phyloP scores from a whole-genome alignment of 64 coral and sea anemone genomes.

The Pocillopora verrucosa region DNA sequence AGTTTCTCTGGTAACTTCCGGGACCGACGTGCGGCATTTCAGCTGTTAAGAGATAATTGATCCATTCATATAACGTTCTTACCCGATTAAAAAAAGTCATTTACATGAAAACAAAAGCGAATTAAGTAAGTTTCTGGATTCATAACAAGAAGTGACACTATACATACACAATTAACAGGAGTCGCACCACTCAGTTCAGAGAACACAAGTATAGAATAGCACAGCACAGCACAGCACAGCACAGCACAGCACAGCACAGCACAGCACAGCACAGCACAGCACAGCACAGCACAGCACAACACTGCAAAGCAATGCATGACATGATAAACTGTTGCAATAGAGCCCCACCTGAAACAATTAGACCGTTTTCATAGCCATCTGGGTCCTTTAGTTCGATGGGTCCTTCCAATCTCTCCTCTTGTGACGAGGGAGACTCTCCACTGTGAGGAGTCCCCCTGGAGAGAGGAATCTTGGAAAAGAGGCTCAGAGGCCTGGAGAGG shows the following conservation, averaged over 20 bases:
- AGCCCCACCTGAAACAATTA: conserved; percentile 48
- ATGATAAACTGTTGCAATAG: background rate
- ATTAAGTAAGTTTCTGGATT: too few relatives aligned
- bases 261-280: too few relatives aligned
- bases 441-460: conserved; percentile 45
- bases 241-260: too few relatives aligned
- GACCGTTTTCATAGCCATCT: conserved; percentile 33
- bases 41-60: conserved; percentile 16
- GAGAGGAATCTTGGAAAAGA: conserved; percentile 40
- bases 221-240: too few relatives aligned
- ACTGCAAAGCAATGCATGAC: background rate
- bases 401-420: conserved; percentile 30
- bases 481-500: conserved; percentile 38
- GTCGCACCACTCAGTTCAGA: too few relatives aligned
- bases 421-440: conserved; percentile 36
- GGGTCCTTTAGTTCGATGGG: conserved; percentile 28
- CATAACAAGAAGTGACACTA: too few relatives aligned
- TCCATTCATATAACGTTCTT: background rate
- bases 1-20: conserved; percentile 73
- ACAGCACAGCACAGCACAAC: too few relatives aligned
- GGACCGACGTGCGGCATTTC: conserved; percentile 64
- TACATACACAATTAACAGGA: too few relatives aligned
- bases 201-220: too few relatives aligned
- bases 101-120: background rate
- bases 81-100: background rate